Base-by-base conservation (phyloP, 1,140 invertebrate genomes). In the Drosophila mojavensis region DNA sequence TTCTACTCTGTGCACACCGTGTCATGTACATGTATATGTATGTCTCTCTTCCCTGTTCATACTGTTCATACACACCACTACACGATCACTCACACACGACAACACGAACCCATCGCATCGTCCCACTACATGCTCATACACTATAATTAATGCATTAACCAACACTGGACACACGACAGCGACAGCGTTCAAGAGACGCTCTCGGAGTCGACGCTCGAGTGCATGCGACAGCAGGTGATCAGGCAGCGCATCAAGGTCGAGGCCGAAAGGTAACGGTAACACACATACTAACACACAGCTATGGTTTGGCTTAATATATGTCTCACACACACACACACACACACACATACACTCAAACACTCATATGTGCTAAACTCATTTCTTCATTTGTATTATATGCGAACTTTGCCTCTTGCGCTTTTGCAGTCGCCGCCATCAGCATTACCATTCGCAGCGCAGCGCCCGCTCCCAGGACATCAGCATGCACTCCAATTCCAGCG, bases 371-470 rank as follows among this genome's bases (percentile, higher is more conserved):
- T 5, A 30, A 5, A 1, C 28, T 30, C 28, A 30, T 11, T 39
- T 39, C 36, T 13, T 3, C 36, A 39, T 39, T 48, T 58, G 17
- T 24, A 36, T 50, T 33, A 61, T 64, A 65, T 20, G 59, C 28
- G 39, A 62, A 30, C 10, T 30, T 30, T 36, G 61, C 41, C 65
- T 43, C 79, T 65, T 78, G 75, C 47, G 51, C 61, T 65, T 67
- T 56, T 54, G 51, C 93, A 95, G 95, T 93, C 94, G 95, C 71
- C 92, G 94, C 84, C 94, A 96, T 92, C 94, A 96, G 91, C 94
- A 95, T 84, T 96, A 96, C 91, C 96, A 96, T 93, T 96, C 96
- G 5, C 96, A 96, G 92, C 93, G 96, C 56, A 94, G 95, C 68
- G 94, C 95, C 53, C 93, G 94, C 61, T 94, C 95, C 28, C 94